phyloP scores from a whole-genome alignment of 2,888 invertebrate genomes.

The Phyto melanocephala region DNA sequence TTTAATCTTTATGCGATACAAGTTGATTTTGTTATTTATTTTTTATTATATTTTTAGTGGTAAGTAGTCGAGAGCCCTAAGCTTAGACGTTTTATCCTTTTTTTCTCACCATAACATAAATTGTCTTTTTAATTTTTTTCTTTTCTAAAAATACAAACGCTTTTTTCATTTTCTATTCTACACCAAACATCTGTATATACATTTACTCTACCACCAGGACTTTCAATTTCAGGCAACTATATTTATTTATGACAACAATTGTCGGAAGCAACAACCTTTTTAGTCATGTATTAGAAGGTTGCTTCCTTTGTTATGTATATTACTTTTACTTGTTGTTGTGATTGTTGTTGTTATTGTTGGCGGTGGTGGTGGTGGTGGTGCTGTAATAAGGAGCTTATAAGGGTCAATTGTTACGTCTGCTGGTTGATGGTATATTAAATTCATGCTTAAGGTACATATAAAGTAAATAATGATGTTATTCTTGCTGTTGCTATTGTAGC shows the following conservation, averaged over 20 bases:
- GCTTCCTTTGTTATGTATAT: no score
- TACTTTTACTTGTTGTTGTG: background rate
- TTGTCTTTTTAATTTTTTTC: background rate
- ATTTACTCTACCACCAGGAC: background rate
- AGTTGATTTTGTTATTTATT: slow-evolving; percentile 1
- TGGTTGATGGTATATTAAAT: background rate
- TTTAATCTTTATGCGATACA: background rate
- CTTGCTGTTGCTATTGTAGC: background rate
- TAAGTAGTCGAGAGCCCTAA: slow-evolving; percentile 26
- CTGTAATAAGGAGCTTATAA: slow-evolving; percentile 49
- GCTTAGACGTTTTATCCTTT: slow-evolving; percentile 48
- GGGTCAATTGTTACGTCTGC: slow-evolving; percentile 50
- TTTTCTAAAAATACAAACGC: background rate
- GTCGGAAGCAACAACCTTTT: slow-evolving; percentile 37
- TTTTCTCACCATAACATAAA: slow-evolving; percentile 34
- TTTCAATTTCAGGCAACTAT: slow-evolving; percentile 24
- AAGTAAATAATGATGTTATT: background rate
- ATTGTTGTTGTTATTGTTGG: background rate
- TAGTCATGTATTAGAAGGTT: background rate
- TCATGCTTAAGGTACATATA: background rate
- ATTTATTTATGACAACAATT: slow-evolving; percentile 57
- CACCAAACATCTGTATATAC: background rate
- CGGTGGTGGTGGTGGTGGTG: background rate
- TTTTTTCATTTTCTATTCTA: background rate
- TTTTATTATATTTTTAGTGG: background rate